Conservation (phyloP, 2,113 vertebrate genomes). For the Montifringilla adamsi region DNA sequence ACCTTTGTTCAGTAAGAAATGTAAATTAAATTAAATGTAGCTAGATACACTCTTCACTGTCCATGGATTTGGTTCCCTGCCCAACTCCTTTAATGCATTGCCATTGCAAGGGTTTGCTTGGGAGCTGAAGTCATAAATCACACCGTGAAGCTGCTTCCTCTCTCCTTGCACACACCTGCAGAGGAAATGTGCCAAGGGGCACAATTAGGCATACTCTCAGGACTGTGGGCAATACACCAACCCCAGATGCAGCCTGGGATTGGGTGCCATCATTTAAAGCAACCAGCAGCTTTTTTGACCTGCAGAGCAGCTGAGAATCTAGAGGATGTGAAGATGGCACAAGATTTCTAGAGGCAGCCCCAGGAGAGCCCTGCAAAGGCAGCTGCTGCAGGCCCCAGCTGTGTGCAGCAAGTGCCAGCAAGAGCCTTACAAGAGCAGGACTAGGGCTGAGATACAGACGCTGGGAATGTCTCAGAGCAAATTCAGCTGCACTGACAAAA, state of each 20-base stretch:
- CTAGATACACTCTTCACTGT: background rate
- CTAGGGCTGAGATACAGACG: fast-evolving
- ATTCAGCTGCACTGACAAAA: background rate
- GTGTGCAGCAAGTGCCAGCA: background rate
- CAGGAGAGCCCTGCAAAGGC: background rate
- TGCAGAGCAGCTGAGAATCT: slow-evolving; percentile 17
- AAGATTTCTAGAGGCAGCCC: background rate
- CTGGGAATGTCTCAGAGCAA: background rate
- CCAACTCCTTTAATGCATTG: background rate
- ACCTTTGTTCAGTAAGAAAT: background rate
- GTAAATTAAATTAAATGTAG: background rate
- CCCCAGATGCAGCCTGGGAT: background rate
- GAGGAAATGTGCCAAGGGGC: background rate
- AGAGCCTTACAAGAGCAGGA: background rate
- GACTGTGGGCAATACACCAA: background rate
- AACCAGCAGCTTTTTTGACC: background rate
- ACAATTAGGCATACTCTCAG: background rate
- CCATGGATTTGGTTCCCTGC: slow-evolving; percentile 14
- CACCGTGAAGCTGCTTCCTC: background rate
- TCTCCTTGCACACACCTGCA: background rate
- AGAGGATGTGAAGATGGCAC: background rate
- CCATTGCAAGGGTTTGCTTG: background rate
- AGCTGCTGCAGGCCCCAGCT: background rate
- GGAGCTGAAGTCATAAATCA: background rate
- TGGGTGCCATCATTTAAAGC: background rate